These are phyloP conservation scores for Rallus crepitans DNA, from an alignment of 2,797 vertebrate genomes.

Conservation along the genomic window DNA sequence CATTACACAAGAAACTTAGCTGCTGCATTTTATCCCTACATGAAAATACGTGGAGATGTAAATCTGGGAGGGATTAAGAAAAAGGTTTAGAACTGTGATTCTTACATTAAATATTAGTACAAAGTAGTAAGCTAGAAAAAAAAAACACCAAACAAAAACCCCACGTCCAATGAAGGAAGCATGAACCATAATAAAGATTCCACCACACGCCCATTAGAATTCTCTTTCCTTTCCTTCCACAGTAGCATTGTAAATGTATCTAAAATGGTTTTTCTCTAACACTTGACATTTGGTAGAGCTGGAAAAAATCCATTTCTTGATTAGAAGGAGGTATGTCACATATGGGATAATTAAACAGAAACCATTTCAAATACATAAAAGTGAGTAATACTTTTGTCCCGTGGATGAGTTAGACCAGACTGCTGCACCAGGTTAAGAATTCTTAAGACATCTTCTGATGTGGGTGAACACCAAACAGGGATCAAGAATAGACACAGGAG, in stretches of 20 bases:
- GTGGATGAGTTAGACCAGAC: neutral
- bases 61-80: neutral
- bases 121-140: neutral
- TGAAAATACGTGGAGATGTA: neutral
- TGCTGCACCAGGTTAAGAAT: neutral
- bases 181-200: neutral
- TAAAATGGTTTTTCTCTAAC: neutral
- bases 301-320: neutral
- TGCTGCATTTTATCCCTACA: neutral
- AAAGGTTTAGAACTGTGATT: neutral
- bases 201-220: neutral
- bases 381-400: rapidly evolving
- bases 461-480: neutral
- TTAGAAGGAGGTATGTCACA: neutral
- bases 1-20: neutral
- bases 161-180: neutral
- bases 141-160: neutral
- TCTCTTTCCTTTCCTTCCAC: neutral
- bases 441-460: neutral
- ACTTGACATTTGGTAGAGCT: neutral
- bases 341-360: neutral
- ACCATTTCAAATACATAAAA: neutral
- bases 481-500: neutral
- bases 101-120: neutral
- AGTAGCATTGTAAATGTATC: neutral